Base-by-base conservation (phyloP, 2,797 vertebrate genomes). In the Notamacropus eugenii region DNA sequence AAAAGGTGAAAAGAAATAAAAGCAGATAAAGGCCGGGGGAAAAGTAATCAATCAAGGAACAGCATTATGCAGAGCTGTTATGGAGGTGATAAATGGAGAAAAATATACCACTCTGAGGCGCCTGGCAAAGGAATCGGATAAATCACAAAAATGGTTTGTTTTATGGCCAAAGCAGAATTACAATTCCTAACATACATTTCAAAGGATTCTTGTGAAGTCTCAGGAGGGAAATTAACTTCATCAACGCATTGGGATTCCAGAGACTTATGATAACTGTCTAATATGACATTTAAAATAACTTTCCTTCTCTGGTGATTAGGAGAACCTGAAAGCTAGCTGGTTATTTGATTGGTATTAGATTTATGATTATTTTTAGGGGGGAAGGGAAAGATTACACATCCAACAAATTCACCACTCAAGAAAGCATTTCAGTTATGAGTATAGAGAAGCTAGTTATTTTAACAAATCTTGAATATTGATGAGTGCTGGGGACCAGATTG, bases 1-100 rank as follows among this genome's bases (percentile, higher is more conserved):
- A 97, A 55, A 96, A 58, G 91, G 67, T 90, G 92, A 82, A 93
- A 93, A 92, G 96, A 94, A 62, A 59, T 93, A 94, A 96, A 96
- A 92, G n/a, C 92, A 46, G 96, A 93, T 90, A 52, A 95, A 93
- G 54, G 2, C 92, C 55, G 34, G 82, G 91, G 58, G 54, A 92
- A 90, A 34, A 95, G 55, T 95, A 90, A 55, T 46, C 96, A 92
- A 52, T 91, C 54, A 94, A 29, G n/a, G 54, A 3, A 29, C 0
- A 52, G 1, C 46, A 57, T 28, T 90, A 91, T 54, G 6, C 14
- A 92, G 91, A 82, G 27, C 8, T 93, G 94, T 95, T 87, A 50
- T 91, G 82, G 95, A 93, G n/a, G 59, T n/a, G 55, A 93, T 92
- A 50, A 31, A 40, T 12, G 90, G 93, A 92, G 91, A 96, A 67